These are phyloP conservation scores for Myotis myotis DNA, from an alignment of 2,797 vertebrate genomes.

Conservation along the genomic window DNA sequence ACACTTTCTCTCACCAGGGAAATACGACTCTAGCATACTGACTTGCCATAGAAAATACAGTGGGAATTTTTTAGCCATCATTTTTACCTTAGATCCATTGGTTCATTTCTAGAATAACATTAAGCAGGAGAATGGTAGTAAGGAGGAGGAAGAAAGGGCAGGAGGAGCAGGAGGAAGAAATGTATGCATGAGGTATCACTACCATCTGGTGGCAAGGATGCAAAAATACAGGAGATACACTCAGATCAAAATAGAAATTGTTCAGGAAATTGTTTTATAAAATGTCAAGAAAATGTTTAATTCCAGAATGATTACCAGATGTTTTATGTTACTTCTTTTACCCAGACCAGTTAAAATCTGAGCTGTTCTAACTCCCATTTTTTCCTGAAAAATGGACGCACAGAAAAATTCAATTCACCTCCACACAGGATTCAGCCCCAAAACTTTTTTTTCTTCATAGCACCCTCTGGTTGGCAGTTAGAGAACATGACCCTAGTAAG, in stretches of 20 bases:
- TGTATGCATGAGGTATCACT: background rate
- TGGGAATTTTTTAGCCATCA: background rate
- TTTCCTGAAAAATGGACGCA: background rate
- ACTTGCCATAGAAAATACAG: background rate
- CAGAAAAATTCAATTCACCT: background rate
- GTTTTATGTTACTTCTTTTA: background rate
- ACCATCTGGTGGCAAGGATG: slow-evolving; percentile 59
- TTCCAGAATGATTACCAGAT: background rate
- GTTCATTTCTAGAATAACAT: background rate
- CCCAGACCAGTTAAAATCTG: background rate
- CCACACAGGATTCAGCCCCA: background rate
- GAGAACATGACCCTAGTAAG: no score
- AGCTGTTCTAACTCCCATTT: background rate
- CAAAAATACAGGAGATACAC: background rate
- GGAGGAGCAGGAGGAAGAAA: background rate
- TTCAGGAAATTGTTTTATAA: background rate
- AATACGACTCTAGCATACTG: background rate
- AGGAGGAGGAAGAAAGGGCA: background rate
- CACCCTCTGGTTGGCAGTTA: no score
- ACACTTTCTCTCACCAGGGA: background rate
- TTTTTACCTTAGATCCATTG: background rate
- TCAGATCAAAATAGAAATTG: background rate
- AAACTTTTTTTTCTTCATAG: background rate
- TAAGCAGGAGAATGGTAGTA: background rate
- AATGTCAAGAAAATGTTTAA: background rate